A percentile compares a stretch with the other conserved stretches of the same genome.
phyloP scores from a whole-genome alignment of 2,797 vertebrate genomes.

The Ficedula albicollis region DNA sequence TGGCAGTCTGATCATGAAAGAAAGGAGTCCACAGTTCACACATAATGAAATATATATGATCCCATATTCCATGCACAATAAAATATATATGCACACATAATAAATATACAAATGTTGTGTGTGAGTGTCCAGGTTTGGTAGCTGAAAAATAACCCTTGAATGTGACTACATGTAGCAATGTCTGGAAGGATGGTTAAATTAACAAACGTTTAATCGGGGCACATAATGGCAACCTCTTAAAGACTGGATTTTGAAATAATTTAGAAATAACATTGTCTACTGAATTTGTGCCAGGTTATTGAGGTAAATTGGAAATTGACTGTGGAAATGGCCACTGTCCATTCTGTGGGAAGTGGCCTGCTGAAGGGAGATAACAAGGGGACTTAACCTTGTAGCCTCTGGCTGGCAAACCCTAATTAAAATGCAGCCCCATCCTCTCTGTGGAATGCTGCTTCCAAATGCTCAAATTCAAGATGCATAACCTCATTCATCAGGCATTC shows the following conservation, averaged over 20 bases:
- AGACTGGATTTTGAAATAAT: background rate
- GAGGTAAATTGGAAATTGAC: background rate
- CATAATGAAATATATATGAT: background rate
- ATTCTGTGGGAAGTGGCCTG: background rate
- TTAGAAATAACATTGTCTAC: background rate
- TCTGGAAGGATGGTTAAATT: background rate
- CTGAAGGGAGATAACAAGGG: background rate
- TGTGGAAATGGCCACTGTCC: background rate
- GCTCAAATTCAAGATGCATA: conserved; percentile 20
- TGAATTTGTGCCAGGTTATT: background rate
- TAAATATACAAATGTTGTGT: background rate
- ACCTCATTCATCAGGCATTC: conserved; percentile 31
- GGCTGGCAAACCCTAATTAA: conserved; percentile 39
- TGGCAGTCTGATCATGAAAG: background rate
- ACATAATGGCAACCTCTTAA: background rate
- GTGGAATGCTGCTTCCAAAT: conserved; percentile 33
- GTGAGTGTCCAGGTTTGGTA: background rate
- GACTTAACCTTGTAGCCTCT: conserved; percentile 41
- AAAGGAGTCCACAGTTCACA: background rate
- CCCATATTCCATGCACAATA: background rate
- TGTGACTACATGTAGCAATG: background rate
- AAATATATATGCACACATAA: background rate
- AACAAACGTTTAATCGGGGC: background rate
- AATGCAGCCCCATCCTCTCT: conserved; percentile 26
- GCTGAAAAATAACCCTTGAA: background rate